Percentiles rank a stretch among this genome's conserved stretches.
These are phyloP conservation scores for Erpobdella octoculata DNA, from an alignment of 2,888 invertebrate genomes.

Conservation along the genomic window DNA sequence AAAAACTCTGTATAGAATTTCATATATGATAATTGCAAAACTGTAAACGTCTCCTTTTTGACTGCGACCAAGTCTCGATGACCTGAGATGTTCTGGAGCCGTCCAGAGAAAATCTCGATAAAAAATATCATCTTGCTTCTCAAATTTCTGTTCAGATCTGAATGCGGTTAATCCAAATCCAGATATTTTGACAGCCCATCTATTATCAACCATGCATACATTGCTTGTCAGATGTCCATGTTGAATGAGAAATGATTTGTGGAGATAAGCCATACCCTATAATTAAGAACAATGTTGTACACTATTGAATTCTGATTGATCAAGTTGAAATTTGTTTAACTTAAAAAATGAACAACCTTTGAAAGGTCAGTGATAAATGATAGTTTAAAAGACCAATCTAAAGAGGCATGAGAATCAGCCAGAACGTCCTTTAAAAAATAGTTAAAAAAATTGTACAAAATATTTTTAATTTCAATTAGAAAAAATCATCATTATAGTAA, in stretches of 20 bases:
- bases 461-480: not conserved
- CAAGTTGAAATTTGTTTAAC: not conserved
- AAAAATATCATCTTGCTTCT: not conserved
- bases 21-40: constrained; percentile 12
- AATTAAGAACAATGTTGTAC: not conserved
- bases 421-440: constrained; percentile 6
- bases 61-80: not conserved
- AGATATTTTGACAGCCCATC: constrained; percentile 13
- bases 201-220: constrained; percentile 18
- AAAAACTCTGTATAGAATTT: not conserved
- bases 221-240: constrained; percentile 15
- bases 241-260: not conserved
- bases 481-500: not conserved
- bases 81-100: constrained; percentile 15
- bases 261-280: constrained; percentile 17
- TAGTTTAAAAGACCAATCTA: constrained; percentile 21
- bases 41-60: constrained; percentile 20
- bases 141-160: not conserved
- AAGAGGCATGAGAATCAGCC: not conserved
- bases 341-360: not conserved
- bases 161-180: not conserved
- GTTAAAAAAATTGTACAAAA: not conserved
- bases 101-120: constrained; percentile 10
- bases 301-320: not conserved
- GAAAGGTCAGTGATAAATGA: constrained; percentile 19